These are phyloP conservation scores for Furcula furcula DNA, from an alignment of 2,888 invertebrate genomes.

Conservation along the genomic window DNA sequence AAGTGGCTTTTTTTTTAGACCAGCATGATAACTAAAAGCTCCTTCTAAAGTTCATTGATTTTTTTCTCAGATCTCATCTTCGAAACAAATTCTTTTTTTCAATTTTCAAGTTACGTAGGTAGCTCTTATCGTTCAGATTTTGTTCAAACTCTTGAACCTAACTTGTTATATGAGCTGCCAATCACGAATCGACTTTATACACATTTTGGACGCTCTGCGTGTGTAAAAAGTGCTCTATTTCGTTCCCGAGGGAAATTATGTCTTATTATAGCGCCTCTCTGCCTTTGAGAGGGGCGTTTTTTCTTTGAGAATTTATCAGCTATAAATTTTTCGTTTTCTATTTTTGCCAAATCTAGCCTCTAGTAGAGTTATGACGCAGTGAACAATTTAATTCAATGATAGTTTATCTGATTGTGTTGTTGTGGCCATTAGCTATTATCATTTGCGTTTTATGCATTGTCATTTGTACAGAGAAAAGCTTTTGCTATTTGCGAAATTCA, in stretches of 20 bases:
- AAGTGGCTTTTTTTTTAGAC: no score
- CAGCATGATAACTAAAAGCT: no score
- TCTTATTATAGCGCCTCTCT: slow-evolving; percentile 38
- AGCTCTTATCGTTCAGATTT: no score
- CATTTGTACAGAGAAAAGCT: not conserved
- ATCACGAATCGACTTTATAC: slow-evolving; percentile 7
- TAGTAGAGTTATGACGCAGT: no score
- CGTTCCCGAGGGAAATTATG: slow-evolving; percentile 47
- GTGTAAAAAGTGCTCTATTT: slow-evolving; percentile 28
- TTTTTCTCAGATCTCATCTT: no score
- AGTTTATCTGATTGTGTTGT: slow-evolving; percentile 6
- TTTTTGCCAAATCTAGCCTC: no score
- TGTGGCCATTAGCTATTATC: slow-evolving; percentile 4
- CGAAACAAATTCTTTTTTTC: no score
- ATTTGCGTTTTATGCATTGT: not conserved
- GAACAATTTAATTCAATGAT: not conserved
- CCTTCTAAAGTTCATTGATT: no score
- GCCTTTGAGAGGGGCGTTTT: slow-evolving; percentile 21
- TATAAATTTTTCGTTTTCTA: no score
- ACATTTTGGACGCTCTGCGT: slow-evolving; percentile 8
- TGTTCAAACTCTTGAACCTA: no score
- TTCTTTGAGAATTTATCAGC: slow-evolving; percentile 26
- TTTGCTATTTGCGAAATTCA: slow-evolving; percentile 4
- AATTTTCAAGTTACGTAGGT: no score
- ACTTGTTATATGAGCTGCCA: slow-evolving; percentile 6